These are phyloP conservation scores for Chloroclysta siterata DNA, from an alignment of 2,888 invertebrate genomes.

Conservation along the genomic window DNA sequence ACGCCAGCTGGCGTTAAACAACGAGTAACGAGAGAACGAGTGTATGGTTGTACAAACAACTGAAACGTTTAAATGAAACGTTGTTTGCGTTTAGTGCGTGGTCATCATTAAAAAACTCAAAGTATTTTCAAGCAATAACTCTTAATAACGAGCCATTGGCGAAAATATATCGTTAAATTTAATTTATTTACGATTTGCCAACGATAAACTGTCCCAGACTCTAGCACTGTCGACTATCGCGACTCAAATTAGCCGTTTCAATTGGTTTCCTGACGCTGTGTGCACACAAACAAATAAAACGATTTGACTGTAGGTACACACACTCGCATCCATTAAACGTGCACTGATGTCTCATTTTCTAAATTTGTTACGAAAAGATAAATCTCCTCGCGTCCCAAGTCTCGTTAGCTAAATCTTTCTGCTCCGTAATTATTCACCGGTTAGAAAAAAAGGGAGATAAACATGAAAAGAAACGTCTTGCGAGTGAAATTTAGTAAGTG, in stretches of 20 bases:
- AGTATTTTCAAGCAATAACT: constrained; percentile 50
- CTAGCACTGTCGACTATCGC: constrained; percentile 52
- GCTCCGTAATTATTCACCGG: constrained; percentile 76
- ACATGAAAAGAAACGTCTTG: constrained; percentile 76
- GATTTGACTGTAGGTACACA: constrained; percentile 48
- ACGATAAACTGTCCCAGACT: constrained; percentile 52
- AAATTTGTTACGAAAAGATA: constrained; percentile 83
- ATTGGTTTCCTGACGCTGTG: constrained; percentile 66
- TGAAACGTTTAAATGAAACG: not conserved
- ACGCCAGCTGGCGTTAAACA: no score
- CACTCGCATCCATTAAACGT: constrained; percentile 50
- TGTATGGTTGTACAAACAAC: no score
- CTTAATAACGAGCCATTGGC: constrained; percentile 50
- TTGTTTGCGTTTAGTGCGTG: constrained; percentile 16
- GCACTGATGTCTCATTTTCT: constrained; percentile 82
- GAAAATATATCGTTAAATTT: constrained; percentile 50
- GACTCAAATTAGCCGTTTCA: constrained; percentile 77
- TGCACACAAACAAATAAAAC: constrained; percentile 58
- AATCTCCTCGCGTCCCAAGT: constrained; percentile 75
- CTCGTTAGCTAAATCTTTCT: constrained; percentile 82
- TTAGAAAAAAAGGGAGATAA: constrained; percentile 62
- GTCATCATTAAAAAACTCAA: constrained; percentile 22
- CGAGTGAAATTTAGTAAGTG: constrained; percentile 76
- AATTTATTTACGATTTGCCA: constrained; percentile 72
- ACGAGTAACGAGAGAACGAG: no score